Conservation (phyloP, 2,797 vertebrate species). For the Hipposideros larvatus region DNA sequence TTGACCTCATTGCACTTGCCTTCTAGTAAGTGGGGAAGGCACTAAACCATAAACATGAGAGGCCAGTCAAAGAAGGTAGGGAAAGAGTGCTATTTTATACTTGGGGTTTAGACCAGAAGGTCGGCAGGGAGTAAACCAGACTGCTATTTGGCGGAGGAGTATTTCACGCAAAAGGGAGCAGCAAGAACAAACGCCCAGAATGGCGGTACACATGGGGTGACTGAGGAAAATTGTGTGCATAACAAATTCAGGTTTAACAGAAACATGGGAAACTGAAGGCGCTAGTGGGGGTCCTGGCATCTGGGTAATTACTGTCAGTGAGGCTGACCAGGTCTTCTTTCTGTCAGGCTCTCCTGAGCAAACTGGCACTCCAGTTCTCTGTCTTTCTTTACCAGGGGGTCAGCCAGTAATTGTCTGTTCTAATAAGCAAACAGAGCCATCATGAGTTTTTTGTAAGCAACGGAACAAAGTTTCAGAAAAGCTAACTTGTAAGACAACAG, state of each 20-base stretch:
- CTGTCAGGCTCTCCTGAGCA: neutral
- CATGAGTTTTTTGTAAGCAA: neutral
- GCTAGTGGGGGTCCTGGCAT: neutral
- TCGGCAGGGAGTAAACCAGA: rapidly evolving
- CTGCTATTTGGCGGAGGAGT: too few species aligned
- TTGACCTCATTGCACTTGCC: neutral
- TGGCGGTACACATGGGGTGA: neutral
- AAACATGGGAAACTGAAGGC: neutral
- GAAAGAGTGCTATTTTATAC: neutral
- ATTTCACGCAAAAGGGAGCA: neutral
- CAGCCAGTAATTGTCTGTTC: neutral
- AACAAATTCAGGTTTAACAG: neutral
- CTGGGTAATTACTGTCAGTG: rapidly evolving
- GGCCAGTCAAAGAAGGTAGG: neutral
- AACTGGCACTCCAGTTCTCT: neutral
- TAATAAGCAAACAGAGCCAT: neutral
- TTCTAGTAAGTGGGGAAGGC: neutral
- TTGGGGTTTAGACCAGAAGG: neutral
- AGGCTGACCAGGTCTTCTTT: too few species aligned
- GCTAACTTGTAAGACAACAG: neutral
- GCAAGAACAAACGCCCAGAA: neutral
- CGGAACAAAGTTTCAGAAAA: neutral
- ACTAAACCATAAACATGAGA: neutral
- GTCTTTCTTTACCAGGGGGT: neutral
- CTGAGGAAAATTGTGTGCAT: neutral